Percentiles rank a stretch among this genome's conserved stretches.
Evolutionary conservation across 2,797 vertebrate genomes (phyloP).

Genomic region (Molothrus aeneus): DNA sequence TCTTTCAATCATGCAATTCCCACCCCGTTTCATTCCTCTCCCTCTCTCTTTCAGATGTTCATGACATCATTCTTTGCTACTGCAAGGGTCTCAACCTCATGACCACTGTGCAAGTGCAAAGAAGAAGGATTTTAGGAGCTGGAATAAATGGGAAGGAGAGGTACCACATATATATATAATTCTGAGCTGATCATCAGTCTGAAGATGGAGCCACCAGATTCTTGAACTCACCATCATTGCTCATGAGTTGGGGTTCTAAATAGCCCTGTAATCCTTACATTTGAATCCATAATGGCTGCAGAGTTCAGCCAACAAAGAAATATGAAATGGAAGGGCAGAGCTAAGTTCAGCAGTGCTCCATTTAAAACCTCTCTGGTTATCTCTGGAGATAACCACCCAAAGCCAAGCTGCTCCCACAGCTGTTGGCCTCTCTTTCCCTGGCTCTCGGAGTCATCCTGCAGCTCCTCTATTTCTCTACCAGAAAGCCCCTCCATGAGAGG

Average conservation of each 20-base stretch:
- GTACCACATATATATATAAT: not conserved
- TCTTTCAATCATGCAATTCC: not conserved
- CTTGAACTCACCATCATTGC: constrained; percentile 10
- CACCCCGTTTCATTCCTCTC: not conserved
- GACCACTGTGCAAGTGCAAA: not conserved
- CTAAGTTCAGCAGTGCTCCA: not conserved
- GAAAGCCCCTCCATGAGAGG: not conserved
- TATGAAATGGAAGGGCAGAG: not conserved
- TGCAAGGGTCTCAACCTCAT: not conserved
- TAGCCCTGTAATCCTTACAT: not conserved
- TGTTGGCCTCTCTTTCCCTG: not conserved
- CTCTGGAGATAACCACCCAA: not conserved
- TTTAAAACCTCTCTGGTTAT: not conserved
- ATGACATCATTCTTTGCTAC: constrained; percentile 21
- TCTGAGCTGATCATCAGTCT: constrained; percentile 10
- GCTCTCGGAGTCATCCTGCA: not conserved
- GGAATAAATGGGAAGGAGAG: constrained; percentile 25
- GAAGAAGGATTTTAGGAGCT: not conserved
- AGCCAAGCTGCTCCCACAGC: not conserved
- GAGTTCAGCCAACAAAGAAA: constrained; percentile 12
- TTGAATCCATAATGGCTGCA: not conserved
- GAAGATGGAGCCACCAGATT: not conserved
- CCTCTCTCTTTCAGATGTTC: not conserved
- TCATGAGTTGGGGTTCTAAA: not conserved
- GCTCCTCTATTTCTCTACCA: not conserved